Conservation (phyloP, 2,113 vertebrate species). For the Corythornis cristatus region DNA sequence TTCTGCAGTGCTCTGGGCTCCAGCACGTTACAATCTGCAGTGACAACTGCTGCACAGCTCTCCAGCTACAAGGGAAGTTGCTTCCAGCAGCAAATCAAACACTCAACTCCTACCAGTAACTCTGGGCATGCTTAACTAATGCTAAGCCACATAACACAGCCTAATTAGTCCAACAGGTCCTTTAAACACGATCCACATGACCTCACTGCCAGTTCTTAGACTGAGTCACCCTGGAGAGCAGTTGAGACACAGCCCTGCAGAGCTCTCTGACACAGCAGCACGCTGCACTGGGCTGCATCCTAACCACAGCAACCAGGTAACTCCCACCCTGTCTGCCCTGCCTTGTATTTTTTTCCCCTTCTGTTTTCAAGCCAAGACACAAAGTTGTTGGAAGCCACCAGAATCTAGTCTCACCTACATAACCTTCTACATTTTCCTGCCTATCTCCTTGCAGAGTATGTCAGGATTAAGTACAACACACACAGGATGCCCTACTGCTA, state of each 20-base stretch:
- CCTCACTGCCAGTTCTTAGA: background rate
- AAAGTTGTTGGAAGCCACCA: background rate
- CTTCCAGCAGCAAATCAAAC: constrained; percentile 69
- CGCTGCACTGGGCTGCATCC: background rate
- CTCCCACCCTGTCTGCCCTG: background rate
- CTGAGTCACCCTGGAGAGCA: constrained; percentile 55
- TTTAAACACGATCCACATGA: background rate
- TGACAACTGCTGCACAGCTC: constrained; percentile 20
- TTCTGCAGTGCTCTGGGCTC: constrained; percentile 43
- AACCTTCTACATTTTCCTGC: background rate
- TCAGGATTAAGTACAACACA: background rate
- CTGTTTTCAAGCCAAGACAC: background rate
- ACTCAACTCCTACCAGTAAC: constrained; percentile 38
- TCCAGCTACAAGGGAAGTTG: constrained; percentile 61
- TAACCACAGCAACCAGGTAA: background rate
- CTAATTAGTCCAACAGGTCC: constrained; percentile 43
- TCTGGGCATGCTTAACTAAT: constrained; percentile 46
- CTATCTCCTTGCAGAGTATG: too few species aligned
- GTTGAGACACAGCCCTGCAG: constrained; percentile 36
- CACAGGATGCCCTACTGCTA: background rate
- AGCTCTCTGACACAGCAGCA: background rate
- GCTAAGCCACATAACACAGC: constrained; percentile 51
- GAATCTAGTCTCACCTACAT: background rate
- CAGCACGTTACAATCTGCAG: constrained; percentile 56
- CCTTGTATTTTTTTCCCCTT: background rate